Base-by-base conservation (phyloP, 2,113 vertebrate species). In the Regulus satrapa region DNA sequence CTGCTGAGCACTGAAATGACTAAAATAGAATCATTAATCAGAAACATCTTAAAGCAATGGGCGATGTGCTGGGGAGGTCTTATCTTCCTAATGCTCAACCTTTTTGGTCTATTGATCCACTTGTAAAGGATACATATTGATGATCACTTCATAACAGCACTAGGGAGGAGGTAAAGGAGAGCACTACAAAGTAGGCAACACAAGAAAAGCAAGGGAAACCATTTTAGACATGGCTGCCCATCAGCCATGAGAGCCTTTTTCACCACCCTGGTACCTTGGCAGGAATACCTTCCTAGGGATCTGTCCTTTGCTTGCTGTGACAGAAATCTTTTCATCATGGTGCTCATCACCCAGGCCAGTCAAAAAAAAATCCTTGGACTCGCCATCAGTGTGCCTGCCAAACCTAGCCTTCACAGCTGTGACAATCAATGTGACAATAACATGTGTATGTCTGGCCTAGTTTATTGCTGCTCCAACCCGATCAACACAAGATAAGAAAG, bases 21-120 rank as follows among this genome's bases (percentile, higher is more conserved):
- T 95, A 86, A 96, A 97, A 98, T 93, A 67, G 96, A 98, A 95
- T 85, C 85, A 97, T 98, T 97, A 95, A 95, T 98, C 97, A 98
- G 89, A 97, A 97, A 94, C 93, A 97, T 62, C 56, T 92, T 97
- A 95, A 97, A 98, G 96, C 96, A 97, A 98, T 96, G 97, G 77
- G 58, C 77, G 93, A 89, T 83, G 95, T 97, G 81, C 63, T 96
- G 96, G 76, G 77, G 69, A 85, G 73, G 71, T 88, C 94, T 96
- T 95, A 89, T 92, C 67, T 97, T 91, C 62, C 75, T 97, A 97
- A 97, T 96, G 85, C 98, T 92, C 86, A 92, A 95, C 49, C 58
- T 95, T 97, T 96, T 94, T n/a, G 40, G 67, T 83, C 93, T 97
- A 95, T 81, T 8, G 76, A 97, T 98, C 92, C 5, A 1, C 96